Evolutionary conservation across 2,797 vertebrate species (phyloP).

Genomic region (Enteromius viviparus): DNA sequence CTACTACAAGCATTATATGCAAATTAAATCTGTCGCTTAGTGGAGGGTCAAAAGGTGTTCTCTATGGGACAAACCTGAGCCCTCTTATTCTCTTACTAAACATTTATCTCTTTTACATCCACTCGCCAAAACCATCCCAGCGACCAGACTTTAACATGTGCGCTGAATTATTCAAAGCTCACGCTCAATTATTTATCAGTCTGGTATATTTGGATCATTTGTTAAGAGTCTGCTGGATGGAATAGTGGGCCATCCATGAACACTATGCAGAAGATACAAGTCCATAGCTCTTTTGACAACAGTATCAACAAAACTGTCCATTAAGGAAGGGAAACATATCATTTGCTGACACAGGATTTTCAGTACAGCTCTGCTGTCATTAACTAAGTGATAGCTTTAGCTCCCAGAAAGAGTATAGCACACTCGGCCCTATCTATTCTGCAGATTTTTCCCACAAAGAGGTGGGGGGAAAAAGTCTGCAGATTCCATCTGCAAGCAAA

Average conservation of each 20-base stretch:
- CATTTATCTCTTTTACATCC: constrained; percentile 65
- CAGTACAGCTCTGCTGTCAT: not conserved
- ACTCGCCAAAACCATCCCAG: constrained; percentile 59
- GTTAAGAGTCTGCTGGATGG: constrained; percentile 56
- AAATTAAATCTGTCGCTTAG: constrained; percentile 36
- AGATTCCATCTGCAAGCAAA: constrained; percentile 13
- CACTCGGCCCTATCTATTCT: not conserved
- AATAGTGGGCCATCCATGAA: constrained; percentile 27
- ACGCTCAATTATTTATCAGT: constrained; percentile 66
- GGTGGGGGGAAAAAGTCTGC: too few relatives aligned
- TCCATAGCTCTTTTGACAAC: not conserved
- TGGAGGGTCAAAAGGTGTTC: constrained; percentile 13
- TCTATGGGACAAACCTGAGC: constrained; percentile 37
- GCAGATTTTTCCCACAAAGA: not conserved
- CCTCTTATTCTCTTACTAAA: constrained; percentile 51
- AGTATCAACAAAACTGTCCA: not conserved
- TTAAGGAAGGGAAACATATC: not conserved
- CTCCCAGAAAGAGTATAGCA: not conserved
- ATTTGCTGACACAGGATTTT: not conserved
- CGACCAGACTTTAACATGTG: constrained; percentile 66
- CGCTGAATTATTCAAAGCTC: constrained; percentile 65
- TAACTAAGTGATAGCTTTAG: not conserved
- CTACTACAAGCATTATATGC: constrained; percentile 25
- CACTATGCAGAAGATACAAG: constrained; percentile 22
- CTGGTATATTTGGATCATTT: constrained; percentile 66